A percentile compares a stretch with the other conserved stretches of the same genome.
Conservation (phyloP, 1,140 invertebrate genomes). For the Sarcophaga peregrina region DNA sequence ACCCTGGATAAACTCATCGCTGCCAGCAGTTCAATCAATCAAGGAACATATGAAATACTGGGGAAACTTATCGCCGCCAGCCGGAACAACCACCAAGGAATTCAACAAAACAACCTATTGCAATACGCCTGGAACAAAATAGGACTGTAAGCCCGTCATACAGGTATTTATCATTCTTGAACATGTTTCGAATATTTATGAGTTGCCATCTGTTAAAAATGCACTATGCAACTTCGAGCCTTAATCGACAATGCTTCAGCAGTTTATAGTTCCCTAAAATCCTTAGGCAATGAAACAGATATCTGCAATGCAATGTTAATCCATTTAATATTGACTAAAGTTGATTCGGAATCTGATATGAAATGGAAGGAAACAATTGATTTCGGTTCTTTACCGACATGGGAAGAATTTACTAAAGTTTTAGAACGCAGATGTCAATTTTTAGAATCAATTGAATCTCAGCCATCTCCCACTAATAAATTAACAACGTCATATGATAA, state of each 20-base stretch:
- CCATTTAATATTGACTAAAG: constrained; percentile 4
- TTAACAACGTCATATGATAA: background rate
- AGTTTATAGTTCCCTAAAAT: constrained; percentile 2
- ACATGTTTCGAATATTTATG: background rate
- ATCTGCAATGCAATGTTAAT: constrained; percentile 7
- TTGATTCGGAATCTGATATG: background rate
- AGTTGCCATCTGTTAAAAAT: background rate
- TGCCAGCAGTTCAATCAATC: too few relatives aligned
- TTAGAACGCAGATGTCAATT: background rate
- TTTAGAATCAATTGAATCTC: background rate
- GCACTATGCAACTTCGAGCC: background rate
- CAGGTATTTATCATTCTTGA: background rate
- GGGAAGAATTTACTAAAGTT: background rate
- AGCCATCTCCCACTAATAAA: background rate
- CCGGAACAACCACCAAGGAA: too few relatives aligned
- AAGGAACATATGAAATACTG: too few relatives aligned
- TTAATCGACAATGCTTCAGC: background rate
- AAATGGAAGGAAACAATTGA: constrained; percentile 4
- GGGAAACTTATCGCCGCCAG: too few relatives aligned
- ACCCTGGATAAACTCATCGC: too few relatives aligned
- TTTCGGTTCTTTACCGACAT: background rate
- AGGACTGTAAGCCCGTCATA: too few relatives aligned
- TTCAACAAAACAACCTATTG: too few relatives aligned
- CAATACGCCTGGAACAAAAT: too few relatives aligned
- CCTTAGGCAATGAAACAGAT: background rate